Conservation (phyloP, 1,140 invertebrate genomes). For the Megathymus violae region DNA sequence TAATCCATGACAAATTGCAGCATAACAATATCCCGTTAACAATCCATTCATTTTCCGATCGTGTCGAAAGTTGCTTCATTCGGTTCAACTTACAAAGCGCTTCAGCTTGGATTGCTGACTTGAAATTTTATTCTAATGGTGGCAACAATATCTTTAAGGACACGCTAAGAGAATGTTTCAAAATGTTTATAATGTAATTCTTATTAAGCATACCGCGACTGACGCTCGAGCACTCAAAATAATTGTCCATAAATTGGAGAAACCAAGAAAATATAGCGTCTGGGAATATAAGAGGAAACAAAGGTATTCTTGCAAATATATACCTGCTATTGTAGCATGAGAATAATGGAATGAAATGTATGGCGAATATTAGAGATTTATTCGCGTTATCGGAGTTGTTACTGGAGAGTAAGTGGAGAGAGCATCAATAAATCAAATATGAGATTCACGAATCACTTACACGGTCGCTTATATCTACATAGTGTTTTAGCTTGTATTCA, state of each 20-base stretch:
- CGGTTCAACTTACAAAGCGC: too few relatives aligned
- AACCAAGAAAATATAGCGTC: conserved; percentile 25
- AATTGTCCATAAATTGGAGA: conserved; percentile 53
- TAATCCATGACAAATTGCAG: too few relatives aligned
- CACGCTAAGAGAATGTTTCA: not conserved
- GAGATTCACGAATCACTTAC: too few relatives aligned
- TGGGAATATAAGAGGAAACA: not conserved
- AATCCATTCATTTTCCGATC: too few relatives aligned
- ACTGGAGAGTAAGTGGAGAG: not conserved
- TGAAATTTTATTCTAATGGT: too few relatives aligned
- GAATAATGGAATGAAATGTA: conserved; percentile 16
- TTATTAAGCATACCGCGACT: conserved; percentile 34
- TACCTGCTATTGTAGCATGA: conserved; percentile 17
- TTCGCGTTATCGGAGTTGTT: not conserved
- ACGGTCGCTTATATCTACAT: too few relatives aligned
- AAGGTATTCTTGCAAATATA: conserved; percentile 2
- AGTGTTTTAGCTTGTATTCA: too few relatives aligned
- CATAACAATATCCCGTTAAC: too few relatives aligned
- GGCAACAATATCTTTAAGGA: too few relatives aligned
- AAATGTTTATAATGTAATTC: conserved; percentile 30
- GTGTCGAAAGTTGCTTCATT: too few relatives aligned
- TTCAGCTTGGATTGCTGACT: too few relatives aligned
- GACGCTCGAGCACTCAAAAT: conserved; percentile 49
- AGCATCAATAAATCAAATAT: too few relatives aligned
- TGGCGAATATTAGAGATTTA: conserved; percentile 9